A percentile compares a stretch with the other conserved stretches of the same genome.
phyloP scores from a whole-genome alignment of 2,113 vertebrate genomes.

The Perognathus longimembris region DNA sequence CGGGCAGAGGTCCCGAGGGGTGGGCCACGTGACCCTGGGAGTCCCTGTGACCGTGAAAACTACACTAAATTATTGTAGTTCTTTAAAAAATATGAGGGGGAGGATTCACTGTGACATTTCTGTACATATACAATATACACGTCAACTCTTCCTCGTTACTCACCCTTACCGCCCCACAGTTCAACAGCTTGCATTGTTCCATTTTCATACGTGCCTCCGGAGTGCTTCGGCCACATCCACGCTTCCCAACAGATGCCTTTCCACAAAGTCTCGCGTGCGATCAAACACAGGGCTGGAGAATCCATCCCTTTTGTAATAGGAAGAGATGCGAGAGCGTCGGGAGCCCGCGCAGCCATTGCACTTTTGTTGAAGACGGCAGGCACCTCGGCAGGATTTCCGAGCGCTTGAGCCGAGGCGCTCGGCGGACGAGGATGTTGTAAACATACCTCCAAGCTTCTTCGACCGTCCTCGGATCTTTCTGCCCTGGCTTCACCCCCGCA shows the following conservation, averaged over 20 bases:
- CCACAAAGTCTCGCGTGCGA: not conserved
- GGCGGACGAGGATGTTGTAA: not conserved
- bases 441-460: not conserved
- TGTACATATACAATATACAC: no score
- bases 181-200: no score
- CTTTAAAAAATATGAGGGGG: no score
- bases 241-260: not conserved
- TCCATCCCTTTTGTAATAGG: not conserved
- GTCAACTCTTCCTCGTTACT: no score
- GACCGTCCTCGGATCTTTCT: not conserved
- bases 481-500: not conserved
- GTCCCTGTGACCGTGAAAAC: not conserved
- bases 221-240: no score
- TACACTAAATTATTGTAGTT: not conserved
- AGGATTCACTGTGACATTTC: no score
- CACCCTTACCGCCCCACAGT: no score
- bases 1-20: not conserved
- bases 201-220: no score
- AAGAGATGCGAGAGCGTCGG: not conserved
- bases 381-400: not conserved
- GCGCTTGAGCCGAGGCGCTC: not conserved
- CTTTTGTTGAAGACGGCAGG: not conserved
- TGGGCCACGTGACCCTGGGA: no score
- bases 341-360: not conserved
- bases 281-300: slow-evolving; percentile 16